A percentile compares a stretch with the other conserved stretches of the same genome.
Conservation (phyloP, 2,113 vertebrate genomes). For the Hippocampus zosterae region DNA sequence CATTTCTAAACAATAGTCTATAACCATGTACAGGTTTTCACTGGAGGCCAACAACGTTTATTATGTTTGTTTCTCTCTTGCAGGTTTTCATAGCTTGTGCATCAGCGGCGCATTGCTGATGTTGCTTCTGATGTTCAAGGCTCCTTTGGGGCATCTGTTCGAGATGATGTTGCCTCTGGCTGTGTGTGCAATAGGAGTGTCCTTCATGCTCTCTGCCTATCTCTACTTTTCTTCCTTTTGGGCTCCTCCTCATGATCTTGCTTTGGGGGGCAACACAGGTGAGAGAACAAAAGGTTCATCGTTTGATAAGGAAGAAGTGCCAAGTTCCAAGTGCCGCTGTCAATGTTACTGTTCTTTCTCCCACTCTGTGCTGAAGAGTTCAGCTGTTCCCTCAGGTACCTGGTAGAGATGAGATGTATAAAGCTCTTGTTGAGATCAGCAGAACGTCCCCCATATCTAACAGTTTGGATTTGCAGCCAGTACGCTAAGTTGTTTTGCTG, state of each 20-base stretch:
- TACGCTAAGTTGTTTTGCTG: conserved; percentile 22
- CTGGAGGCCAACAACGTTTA: conserved; percentile 16
- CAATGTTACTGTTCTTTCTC: conserved; percentile 3
- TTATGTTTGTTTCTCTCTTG: conserved; percentile 38
- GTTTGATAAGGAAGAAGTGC: conserved; percentile 6
- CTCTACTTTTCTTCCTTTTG: conserved; percentile 78
- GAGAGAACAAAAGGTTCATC: conserved; percentile 38
- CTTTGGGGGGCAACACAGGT: conserved; percentile 86
- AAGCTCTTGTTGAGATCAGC: not conserved
- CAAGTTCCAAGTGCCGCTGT: not conserved
- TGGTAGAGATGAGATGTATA: not conserved
- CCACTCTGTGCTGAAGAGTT: conserved; percentile 16
- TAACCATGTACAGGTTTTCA: conserved; percentile 3
- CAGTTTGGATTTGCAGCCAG: conserved; percentile 29
- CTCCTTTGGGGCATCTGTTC: conserved; percentile 74
- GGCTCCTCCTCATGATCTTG: conserved; percentile 71
- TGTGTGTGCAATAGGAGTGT: conserved; percentile 57
- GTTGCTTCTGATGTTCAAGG: conserved; percentile 56
- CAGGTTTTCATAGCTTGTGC: conserved; percentile 78
- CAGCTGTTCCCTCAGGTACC: conserved; percentile 35
- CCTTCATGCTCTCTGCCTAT: conserved; percentile 76
- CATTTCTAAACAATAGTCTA: conserved; percentile 3
- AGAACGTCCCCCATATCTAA: conserved; percentile 8
- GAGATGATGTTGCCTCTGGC: conserved; percentile 80
- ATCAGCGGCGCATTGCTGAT: conserved; percentile 66